Base-by-base conservation (phyloP, 2,113 vertebrate genomes). In the Podiceps cristatus region DNA sequence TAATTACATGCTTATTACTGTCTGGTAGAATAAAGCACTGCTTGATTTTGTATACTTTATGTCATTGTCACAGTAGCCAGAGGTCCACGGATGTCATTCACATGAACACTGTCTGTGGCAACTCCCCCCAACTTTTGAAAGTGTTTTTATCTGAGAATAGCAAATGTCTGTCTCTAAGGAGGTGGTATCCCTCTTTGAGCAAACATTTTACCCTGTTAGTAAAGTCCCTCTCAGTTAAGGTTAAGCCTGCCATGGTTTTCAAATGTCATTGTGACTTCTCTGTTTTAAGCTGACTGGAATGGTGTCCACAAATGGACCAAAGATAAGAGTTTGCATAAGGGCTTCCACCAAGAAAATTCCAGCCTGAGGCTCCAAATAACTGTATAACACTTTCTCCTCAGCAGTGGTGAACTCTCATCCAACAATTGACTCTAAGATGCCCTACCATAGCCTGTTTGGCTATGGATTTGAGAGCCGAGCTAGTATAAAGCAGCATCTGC, bases 1-100 rank as follows among this genome's bases (percentile, higher is more conserved):
- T 98, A 98, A 98, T 98, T 97, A 82, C 93, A 95, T 80, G 90
- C 86, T 97, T 97, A 97, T 97, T 98, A 94, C 80, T 94, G 84
- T 84, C 69, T 96, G 67, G 67, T 95, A 94, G 96, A 90, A 97
- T 98, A 97, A 98, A 96, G 50, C 86, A 92, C 86, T 95, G 62
- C 67, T 97, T 63, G 96, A 97, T 97, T 96, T 92, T 84, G 85
- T 95, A 92, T 42, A 94, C 52, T 97, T 88, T 16, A 4, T 84
- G 60, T 29, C 82, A 97, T 94, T 97, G 72, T 92, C 86, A 94
- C 35, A 84, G 74, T 37, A 88, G 58, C 78, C 84, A 86, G 77
- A 96, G 35, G 90, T 96, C 89, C 71, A 59, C 73, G 64, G 56
- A 80, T 88, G 72, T 95, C 79, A 86, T 37, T 89, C 23, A 4